These are phyloP conservation scores for Neosilurus mollespiculum DNA, from an alignment of 2,797 vertebrate species.

Conservation along the genomic window DNA sequence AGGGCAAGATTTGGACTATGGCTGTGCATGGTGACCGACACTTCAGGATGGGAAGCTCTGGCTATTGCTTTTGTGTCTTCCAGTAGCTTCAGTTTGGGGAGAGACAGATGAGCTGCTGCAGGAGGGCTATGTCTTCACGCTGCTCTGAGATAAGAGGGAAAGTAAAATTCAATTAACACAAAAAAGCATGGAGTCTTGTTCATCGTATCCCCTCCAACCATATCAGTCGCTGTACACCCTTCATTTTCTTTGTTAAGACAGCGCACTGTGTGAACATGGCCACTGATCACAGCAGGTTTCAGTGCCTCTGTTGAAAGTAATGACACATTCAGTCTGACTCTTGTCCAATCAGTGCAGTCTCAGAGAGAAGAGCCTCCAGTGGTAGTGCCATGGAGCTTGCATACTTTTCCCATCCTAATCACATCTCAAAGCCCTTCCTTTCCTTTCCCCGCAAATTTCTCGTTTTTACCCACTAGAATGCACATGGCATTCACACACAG, in stretches of 20 bases:
- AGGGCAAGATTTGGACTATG: background rate
- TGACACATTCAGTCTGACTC: background rate
- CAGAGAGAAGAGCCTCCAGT: background rate
- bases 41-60: background rate
- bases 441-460: background rate
- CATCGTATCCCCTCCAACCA: conserved; percentile 59
- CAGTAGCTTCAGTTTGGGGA: conserved; percentile 64
- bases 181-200: conserved; percentile 72
- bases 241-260: conserved; percentile 17
- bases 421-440: background rate
- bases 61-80: conserved; percentile 50
- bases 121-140: conserved; percentile 74
- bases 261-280: conserved; percentile 14
- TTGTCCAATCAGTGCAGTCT: background rate
- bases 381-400: background rate
- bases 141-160: conserved; percentile 76
- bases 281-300: conserved; percentile 1
- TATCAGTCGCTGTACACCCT: conserved; percentile 5
- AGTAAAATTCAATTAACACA: conserved; percentile 85
- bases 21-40: background rate
- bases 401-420: background rate
- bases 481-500: background rate
- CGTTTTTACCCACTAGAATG: background rate
- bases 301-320: conserved; percentile 10
- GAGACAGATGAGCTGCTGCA: conserved; percentile 68